Percentiles rank a stretch among this genome's conserved stretches.
These are phyloP conservation scores for Barnardius zonarius DNA, from an alignment of 2,113 vertebrate species.

Conservation along the genomic window DNA sequence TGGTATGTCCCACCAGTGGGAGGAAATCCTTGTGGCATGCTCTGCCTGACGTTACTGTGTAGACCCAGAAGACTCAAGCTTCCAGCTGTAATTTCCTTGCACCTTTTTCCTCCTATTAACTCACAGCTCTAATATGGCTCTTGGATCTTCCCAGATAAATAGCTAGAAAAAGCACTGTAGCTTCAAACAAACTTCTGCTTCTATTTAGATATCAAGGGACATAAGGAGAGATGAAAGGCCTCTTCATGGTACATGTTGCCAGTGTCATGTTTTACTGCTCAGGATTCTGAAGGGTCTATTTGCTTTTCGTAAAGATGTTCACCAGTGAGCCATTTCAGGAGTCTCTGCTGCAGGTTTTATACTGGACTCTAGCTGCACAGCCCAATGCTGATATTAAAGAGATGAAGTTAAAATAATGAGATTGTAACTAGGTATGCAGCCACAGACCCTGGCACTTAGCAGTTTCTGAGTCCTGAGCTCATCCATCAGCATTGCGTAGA, in stretches of 20 bases:
- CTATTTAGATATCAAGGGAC: neutral
- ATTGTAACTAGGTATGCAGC: neutral
- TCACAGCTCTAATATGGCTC: conserved; percentile 10
- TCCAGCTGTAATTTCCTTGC: conserved; percentile 28
- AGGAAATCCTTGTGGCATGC: neutral
- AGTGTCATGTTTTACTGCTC: neutral
- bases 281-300: neutral
- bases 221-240: conserved; percentile 31
- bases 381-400: neutral
- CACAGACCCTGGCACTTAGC: neutral
- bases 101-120: conserved; percentile 30
- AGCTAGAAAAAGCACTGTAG: conserved; percentile 30
- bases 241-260: neutral
- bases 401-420: neutral
- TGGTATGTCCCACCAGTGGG: neutral
- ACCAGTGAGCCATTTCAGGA: neutral
- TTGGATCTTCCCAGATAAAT: neutral
- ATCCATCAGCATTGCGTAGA: neutral
- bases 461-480: neutral
- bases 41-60: conserved; percentile 9
- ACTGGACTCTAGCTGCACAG: neutral
- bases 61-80: conserved; percentile 21
- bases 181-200: conserved; percentile 6
- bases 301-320: neutral
- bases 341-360: neutral